phyloP scores from a whole-genome alignment of 2,888 invertebrate species.

The Andrena bicolor region DNA sequence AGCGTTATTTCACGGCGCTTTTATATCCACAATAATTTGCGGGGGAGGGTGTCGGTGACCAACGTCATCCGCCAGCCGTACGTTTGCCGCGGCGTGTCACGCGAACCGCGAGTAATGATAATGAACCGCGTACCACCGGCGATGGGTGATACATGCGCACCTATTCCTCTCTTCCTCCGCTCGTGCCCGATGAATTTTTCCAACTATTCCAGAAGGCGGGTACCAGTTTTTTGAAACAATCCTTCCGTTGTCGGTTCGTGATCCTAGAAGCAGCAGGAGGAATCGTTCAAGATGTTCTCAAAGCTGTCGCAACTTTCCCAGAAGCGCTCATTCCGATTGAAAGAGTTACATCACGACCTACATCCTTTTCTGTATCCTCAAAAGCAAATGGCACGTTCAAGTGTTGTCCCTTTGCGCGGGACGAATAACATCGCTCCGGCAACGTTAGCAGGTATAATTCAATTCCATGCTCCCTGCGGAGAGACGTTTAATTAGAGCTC shows the following conservation, averaged over 20 bases:
- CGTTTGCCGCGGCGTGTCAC: conserved; percentile 61
- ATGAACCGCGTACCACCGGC: conserved; percentile 70
- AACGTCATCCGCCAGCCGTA: conserved; percentile 58
- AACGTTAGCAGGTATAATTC: conserved; percentile 6
- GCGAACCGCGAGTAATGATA: conserved; percentile 75
- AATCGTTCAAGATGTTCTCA: too few species aligned
- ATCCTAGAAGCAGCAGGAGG: not conserved
- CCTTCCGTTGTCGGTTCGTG: too few species aligned
- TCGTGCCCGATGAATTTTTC: conserved; percentile 9
- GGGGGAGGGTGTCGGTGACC: conserved; percentile 48
- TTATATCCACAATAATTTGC: conserved; percentile 78
- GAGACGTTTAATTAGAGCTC: conserved; percentile 51
- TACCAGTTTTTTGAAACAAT: not conserved
- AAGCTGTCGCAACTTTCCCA: too few species aligned
- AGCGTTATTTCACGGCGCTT: conserved; percentile 74
- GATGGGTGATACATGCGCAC: conserved; percentile 66
- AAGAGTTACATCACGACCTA: too few species aligned
- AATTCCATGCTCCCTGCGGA: not conserved
- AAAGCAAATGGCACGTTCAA: not conserved
- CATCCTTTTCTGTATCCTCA: not conserved
- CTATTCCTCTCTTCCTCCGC: conserved; percentile 13
- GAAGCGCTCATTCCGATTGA: too few species aligned
- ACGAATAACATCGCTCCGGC: not conserved
- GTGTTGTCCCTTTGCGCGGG: not conserved
- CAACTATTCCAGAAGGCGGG: not conserved